Evolutionary conservation across 2,888 invertebrate genomes (phyloP), one percentile per base, ranked within the genome.

Genomic region (Trichacis sp.): DNA sequence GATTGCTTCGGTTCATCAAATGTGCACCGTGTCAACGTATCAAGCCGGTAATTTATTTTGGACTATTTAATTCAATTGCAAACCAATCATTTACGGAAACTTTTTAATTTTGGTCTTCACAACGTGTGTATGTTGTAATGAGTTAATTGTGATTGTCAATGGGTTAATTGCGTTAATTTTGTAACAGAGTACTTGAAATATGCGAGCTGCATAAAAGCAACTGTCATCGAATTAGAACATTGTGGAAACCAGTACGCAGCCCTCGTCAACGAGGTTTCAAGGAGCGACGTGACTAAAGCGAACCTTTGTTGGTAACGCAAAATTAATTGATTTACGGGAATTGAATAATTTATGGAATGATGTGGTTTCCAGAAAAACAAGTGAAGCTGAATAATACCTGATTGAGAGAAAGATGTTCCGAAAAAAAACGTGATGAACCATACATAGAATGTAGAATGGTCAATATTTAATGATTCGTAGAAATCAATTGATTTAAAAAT

Each of bases 201-300:
- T 73, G 89, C 89, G 0, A 85, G 87, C 12, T 89, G 89, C 75
- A 87, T 89, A 71, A 88, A 89, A 78, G 86, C 86, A 49, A 88
- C 89, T 1, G 86, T 89, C 40, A 87, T 87, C 2, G 86, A 88
- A 70, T 84, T 85, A 48, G 83, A 82, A 19, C 87, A 88, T 68
- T 89, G 89, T 73, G 88, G 88, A 2, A 83, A 84, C 36, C 87
- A 88, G 68, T 89, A 89, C 74, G 85, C 85, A 57, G 82, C 87
- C 38, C 81, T 89, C 24, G 88, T 88, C 1, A 86, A 87, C 63
- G 88, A 88, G 77, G 88, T 88, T 6, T 86, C 87, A 1, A 87
- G 87, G 73, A 86, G 86, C 30, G 86, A 87, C 60, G 87, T 87
- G 60, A 87, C 87, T 17, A 85, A 87, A 73, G 84, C 87, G 11